These are phyloP conservation scores for Mythimna albipuncta DNA, from an alignment of 2,888 invertebrate species.

Conservation along the genomic window DNA sequence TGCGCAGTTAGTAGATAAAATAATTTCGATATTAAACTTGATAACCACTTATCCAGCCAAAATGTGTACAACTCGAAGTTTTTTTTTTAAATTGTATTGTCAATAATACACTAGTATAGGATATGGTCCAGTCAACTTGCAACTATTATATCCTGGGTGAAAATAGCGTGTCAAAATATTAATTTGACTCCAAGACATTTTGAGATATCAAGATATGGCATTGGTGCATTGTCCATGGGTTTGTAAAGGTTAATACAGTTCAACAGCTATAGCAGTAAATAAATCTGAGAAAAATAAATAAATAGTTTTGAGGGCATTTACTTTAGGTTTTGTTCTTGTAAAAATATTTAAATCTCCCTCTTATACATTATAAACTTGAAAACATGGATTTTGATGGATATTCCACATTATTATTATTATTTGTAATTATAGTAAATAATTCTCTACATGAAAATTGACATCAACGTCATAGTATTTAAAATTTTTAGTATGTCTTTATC, in stretches of 20 bases:
- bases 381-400: constrained; percentile 61
- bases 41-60: constrained; percentile 18
- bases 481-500: constrained; percentile 75
- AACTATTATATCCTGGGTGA: constrained; percentile 13
- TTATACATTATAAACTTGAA: constrained; percentile 71
- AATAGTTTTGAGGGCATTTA: constrained; percentile 48
- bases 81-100: constrained; percentile 33
- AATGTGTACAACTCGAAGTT: constrained; percentile 6
- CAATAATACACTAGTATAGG: constrained; percentile 21
- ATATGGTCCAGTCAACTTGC: constrained; percentile 32
- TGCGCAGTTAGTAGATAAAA: constrained; percentile 27
- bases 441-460: constrained; percentile 77
- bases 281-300: constrained; percentile 55
- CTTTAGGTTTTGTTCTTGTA: constrained; percentile 53
- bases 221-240: constrained; percentile 31
- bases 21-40: constrained; percentile 32
- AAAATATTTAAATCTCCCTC: constrained; percentile 62
- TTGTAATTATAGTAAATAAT: constrained; percentile 70
- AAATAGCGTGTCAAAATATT: constrained; percentile 32
- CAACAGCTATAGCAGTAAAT: constrained; percentile 49
- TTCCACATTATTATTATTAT: constrained; percentile 57
- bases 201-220: constrained; percentile 29
- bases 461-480: constrained; percentile 69
- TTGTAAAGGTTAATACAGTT: constrained; percentile 48
- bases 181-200: background rate